Percentiles rank a stretch among this genome's conserved stretches.
Conservation (phyloP, 2,888 invertebrate genomes). For the Rhingia rostrata region DNA sequence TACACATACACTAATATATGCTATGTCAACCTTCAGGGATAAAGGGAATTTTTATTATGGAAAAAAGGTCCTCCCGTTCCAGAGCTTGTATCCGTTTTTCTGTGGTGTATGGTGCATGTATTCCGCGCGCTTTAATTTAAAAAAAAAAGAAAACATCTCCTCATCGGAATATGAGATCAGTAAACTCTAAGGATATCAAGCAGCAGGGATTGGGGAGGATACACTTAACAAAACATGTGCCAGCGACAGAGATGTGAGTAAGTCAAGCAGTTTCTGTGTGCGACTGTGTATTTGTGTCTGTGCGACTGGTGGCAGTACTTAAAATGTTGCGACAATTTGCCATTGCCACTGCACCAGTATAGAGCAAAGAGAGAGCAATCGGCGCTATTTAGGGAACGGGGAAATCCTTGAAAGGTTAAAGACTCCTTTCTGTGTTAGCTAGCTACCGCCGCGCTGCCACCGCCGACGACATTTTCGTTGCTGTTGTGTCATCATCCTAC, state of each 20-base stretch:
- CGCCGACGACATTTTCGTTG: conserved; percentile 41
- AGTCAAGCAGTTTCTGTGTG: conserved; percentile 36
- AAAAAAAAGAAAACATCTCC: conserved; percentile 19
- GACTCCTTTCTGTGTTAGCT: conserved; percentile 75
- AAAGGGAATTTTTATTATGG: conserved; percentile 26
- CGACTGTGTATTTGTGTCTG: conserved; percentile 21
- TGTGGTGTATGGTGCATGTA: conserved; percentile 36
- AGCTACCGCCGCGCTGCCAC: conserved; percentile 13
- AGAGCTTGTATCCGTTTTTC: conserved; percentile 38
- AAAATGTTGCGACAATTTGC: conserved; percentile 68
- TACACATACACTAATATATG: conserved; percentile 3
- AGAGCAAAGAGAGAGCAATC: conserved; percentile 43
- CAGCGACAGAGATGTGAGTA: conserved; percentile 32
- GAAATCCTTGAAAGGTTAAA: conserved; percentile 82
- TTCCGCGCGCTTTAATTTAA: conserved; percentile 70
- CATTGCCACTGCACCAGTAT: conserved; percentile 9
- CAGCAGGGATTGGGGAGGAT: conserved; percentile 33
- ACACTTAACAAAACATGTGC: conserved; percentile 49
- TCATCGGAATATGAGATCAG: conserved; percentile 73
- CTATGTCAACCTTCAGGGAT: conserved; percentile 62
- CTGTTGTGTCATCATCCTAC: conserved; percentile 28
- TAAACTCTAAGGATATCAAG: conserved; percentile 55
- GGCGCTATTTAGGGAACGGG: conserved; percentile 53
- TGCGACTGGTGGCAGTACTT: conserved; percentile 50
- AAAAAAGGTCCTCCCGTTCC: conserved; percentile 39